Percentiles rank a stretch among this genome's conserved stretches.
phyloP scores from a whole-genome alignment of 2,113 vertebrate genomes.

The Holacanthus passer region DNA sequence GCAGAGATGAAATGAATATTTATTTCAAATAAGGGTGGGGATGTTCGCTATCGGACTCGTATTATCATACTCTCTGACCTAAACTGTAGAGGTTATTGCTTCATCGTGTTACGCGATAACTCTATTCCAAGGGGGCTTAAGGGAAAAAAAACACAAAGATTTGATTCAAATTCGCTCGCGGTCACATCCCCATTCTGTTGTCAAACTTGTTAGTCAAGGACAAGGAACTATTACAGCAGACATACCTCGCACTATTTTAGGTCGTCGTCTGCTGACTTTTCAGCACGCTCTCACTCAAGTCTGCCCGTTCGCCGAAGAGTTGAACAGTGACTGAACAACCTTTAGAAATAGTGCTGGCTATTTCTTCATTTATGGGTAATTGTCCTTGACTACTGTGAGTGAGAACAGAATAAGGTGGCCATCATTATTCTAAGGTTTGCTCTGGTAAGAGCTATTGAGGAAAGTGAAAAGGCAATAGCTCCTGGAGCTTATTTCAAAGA shows the following conservation, averaged over 20 bases:
- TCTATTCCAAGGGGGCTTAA: constrained; percentile 65
- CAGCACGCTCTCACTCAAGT: constrained; percentile 34
- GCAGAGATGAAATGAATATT: constrained; percentile 80
- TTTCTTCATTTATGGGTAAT: constrained; percentile 59
- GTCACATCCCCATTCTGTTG: constrained; percentile 62
- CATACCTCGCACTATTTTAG: constrained; percentile 26
- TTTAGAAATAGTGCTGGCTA: constrained; percentile 46
- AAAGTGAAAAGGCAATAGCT: constrained; percentile 38
- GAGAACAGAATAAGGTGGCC: constrained; percentile 49
- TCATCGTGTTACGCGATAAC: constrained; percentile 70
- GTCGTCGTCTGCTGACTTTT: constrained; percentile 41
- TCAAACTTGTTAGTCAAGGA: constrained; percentile 77
- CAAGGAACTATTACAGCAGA: constrained; percentile 56
- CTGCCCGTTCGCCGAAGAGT: constrained; percentile 20
- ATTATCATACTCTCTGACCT: constrained; percentile 78
- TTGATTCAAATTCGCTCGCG: constrained; percentile 63
- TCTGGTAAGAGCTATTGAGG: constrained; percentile 32
- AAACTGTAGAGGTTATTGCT: constrained; percentile 80
- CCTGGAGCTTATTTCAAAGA: constrained; percentile 34
- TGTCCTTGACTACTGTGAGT: constrained; percentile 58
- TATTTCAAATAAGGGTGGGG: constrained; percentile 73
- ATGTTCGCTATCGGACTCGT: constrained; percentile 66
- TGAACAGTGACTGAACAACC: constrained; percentile 47
- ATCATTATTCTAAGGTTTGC: constrained; percentile 55
- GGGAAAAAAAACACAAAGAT: constrained; percentile 46